Conservation (phyloP, 30 jellyfish, hydroid and myxozoan species). For the Hydra vulgaris region DNA sequence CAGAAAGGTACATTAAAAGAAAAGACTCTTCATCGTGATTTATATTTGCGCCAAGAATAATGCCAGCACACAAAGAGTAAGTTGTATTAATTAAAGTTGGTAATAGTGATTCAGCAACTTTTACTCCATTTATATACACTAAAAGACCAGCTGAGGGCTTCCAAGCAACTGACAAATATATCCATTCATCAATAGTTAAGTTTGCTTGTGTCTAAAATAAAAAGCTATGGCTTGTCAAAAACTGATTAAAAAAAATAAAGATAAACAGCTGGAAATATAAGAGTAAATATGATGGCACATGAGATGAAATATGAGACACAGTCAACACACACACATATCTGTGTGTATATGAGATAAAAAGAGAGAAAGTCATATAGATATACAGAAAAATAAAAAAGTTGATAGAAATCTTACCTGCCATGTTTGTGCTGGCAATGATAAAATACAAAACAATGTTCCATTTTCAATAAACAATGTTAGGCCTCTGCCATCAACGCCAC, state of each 20-base stretch:
- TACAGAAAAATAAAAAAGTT: background rate
- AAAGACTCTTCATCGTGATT: conserved; percentile 22
- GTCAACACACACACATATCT: too few species aligned
- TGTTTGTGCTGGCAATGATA: conserved; percentile 4
- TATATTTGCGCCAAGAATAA: conserved; percentile 22
- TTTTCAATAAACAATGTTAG: conserved; percentile 6
- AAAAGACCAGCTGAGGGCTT: conserved; percentile 15
- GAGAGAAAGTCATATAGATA: background rate
- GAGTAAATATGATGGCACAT: too few species aligned
- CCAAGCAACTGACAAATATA: conserved; percentile 26
- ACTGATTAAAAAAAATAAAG: too few species aligned
- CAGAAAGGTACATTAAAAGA: conserved; percentile 16
- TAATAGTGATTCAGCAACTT: conserved; percentile 17
- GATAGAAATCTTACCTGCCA: conserved; percentile 19
- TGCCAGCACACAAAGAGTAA: background rate
- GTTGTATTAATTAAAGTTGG: conserved; percentile 18
- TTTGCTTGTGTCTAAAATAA: conserved; percentile 13
- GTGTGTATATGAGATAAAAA: too few species aligned
- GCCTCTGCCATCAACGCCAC: conserved; percentile 30
- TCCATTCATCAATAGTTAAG: conserved; percentile 32
- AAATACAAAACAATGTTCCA: conserved; percentile 11
- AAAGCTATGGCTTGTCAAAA: background rate
- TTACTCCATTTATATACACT: conserved; percentile 28
- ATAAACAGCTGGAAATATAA: too few species aligned
- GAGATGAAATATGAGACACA: too few species aligned